Evolutionary conservation across 2,113 vertebrate species (phyloP), one percentile per base, ranked within the genome.

Genomic region (Climacteris rufus): DNA sequence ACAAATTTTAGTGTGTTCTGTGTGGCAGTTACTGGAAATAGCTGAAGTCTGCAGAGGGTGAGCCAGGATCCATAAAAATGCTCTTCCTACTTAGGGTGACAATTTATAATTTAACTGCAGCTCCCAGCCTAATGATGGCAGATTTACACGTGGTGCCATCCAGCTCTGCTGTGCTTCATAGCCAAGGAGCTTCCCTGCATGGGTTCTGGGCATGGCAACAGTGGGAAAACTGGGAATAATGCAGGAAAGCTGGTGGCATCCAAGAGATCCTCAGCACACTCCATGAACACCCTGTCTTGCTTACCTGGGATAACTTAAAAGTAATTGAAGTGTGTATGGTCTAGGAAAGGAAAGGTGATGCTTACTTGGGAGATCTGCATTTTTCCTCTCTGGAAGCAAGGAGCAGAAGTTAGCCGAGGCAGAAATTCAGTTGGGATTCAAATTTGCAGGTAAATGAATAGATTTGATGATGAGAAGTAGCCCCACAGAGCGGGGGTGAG

Each of bases 1-100:
- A 91, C 59, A 89, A 65, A 70, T 93, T 66, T 65, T 50, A 57
- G 63, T 31, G 12, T 80, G 78, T 63, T 83, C 84, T 61, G 25
- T 45, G 75, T 90, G 79, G 84, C 75, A 76, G 65, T 87, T 90
- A 85, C 92, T 96, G 93, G 92, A 91, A 96, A 87, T 61, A 93
- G 90, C 70, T 86, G 75, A 81, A 93, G 70, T 59, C 95, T 90
- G 87, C 82, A 83, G 87, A 88, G 84, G 79, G 57, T 63, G 84
- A 92, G 81, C 68, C 7, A 16, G 68, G 69, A 94, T 75, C 80
- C 77, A 78, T 94, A 85, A 90, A 96, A 90, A 90, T 54, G 90
- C 88, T 90, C 93, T 88, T 93, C 50, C 68, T 70, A 27, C 87
- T 97, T 90, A 88, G 78, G 70, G 87, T 74, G 83, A 88, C 70